Base-by-base conservation (phyloP, 2,888 invertebrate genomes). In the Meghimatium bilineatum region DNA sequence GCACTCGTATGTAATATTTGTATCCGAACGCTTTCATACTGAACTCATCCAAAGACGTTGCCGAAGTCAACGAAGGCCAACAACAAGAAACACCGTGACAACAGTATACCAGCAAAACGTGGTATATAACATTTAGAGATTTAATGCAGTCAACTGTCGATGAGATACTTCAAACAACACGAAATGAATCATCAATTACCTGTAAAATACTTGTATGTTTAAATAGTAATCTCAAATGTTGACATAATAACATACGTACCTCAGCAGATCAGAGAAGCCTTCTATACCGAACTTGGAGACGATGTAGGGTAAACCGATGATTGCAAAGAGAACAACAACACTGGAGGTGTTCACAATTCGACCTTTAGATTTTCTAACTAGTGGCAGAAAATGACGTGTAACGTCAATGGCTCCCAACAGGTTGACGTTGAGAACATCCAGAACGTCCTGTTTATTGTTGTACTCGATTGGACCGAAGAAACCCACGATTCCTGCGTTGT, bases 211-310 rank as follows among this genome's bases (percentile, higher is more conserved):
- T n/a, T n/a, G n/a, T n/a, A n/a, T n/a, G n/a, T n/a, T n/a, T n/a
- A n/a, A n/a, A n/a, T n/a, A n/a, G n/a, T n/a, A n/a, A n/a, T n/a
- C n/a, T n/a, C n/a, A n/a, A n/a, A n/a, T n/a, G n/a, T n/a, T n/a
- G n/a, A n/a, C n/a, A 44, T 12, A 44, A 44, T 44, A 44, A 44
- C 12, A 44, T 44, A 44, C 36, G 36, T 84, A 91, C 92, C 92
- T 89, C 44, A 92, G 71, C 66, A 89, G 88, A 60, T 90, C 89
- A 10, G 90, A 89, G 72, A 89, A 91, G n/a, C 88, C 90, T 77
- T 92, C 90, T 23, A 91, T 87, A 8, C 88, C 92, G 60, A 86
- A 89, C 76, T 92, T 92, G 60, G 91, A 91, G 2, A 90, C 87
- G 52, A 87, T 88, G 82, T 92, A 92, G 0, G 90, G 89, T 1